Conservation (phyloP, 2,113 vertebrate species). For the Lepus timidus region DNA sequence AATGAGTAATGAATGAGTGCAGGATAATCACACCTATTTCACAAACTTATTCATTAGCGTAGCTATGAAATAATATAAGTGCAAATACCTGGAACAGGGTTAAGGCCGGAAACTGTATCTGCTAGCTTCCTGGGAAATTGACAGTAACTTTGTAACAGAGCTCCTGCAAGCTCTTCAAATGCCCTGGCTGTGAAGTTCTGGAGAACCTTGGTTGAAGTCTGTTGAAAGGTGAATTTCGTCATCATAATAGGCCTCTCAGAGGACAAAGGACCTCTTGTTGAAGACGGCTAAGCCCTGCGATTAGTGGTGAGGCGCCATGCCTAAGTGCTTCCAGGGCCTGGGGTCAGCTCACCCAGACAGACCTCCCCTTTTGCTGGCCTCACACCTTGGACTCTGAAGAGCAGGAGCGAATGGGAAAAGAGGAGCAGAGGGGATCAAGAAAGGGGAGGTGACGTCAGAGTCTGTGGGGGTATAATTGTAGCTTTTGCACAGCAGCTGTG, state of each 20-base stretch:
- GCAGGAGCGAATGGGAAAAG: conserved; percentile 41
- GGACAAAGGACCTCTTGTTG: conserved; percentile 79
- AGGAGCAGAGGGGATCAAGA: conserved; percentile 15
- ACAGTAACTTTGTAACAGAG: conserved; percentile 21
- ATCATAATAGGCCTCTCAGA: conserved; percentile 57
- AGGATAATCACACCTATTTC: neutral
- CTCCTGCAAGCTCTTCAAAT: conserved; percentile 48
- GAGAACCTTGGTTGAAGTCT: conserved; percentile 63
- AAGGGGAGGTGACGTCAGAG: conserved; percentile 39
- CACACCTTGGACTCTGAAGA: conserved; percentile 66
- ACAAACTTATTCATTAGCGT: neutral
- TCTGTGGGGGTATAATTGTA: conserved; percentile 55
- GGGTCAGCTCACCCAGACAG: conserved; percentile 74
- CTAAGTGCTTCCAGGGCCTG: conserved; percentile 75
- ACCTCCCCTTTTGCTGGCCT: conserved; percentile 31
- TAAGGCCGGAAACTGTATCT: conserved; percentile 38
- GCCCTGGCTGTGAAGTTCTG: conserved; percentile 49
- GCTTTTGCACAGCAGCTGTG: conserved; percentile 56
- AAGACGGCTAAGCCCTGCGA: conserved; percentile 66
- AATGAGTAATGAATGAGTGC: conserved; percentile 46
- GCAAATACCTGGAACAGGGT: conserved; percentile 17
- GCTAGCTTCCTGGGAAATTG: neutral
- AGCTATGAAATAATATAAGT: neutral
- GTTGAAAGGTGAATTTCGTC: conserved; percentile 73
- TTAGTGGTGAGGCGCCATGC: conserved; percentile 68